Conservation (phyloP, 2,888 invertebrate species). For the Limenitis camilla region DNA sequence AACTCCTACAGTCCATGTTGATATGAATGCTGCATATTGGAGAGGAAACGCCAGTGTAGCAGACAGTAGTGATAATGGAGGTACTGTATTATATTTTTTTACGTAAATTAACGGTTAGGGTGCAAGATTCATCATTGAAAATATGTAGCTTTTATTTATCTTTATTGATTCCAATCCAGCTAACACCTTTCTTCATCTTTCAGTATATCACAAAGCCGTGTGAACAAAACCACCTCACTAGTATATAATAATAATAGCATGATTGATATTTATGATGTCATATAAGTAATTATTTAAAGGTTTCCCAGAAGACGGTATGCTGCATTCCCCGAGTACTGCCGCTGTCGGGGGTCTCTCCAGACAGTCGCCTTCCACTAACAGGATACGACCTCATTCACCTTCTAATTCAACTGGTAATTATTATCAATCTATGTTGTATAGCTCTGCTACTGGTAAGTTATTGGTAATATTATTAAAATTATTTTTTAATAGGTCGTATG, state of each 20-base stretch:
- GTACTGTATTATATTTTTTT: slow-evolving; percentile 32
- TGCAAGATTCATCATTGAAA: too few relatives aligned
- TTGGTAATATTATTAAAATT: not conserved
- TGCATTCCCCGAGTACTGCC: slow-evolving; percentile 61
- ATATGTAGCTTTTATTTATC: too few relatives aligned
- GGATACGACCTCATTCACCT: slow-evolving; percentile 52
- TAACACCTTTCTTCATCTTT: slow-evolving; percentile 36
- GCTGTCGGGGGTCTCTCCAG: slow-evolving; percentile 49
- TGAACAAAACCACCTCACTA: not conserved
- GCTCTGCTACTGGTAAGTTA: too few relatives aligned
- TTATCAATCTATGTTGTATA: too few relatives aligned
- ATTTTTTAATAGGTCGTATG: slow-evolving; percentile 42
- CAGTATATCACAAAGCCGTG: not conserved
- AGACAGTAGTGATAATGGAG: slow-evolving; percentile 69
- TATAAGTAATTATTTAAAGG: slow-evolving; percentile 34
- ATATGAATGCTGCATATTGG: slow-evolving; percentile 62
- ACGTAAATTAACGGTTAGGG: too few relatives aligned
- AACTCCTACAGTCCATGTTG: slow-evolving; percentile 63
- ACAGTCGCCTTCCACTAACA: slow-evolving; percentile 45
- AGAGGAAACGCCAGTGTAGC: slow-evolving; percentile 62
- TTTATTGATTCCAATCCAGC: too few relatives aligned
- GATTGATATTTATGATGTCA: not conserved
- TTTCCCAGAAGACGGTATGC: slow-evolving; percentile 65
- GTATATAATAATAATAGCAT: not conserved
- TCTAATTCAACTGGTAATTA: slow-evolving; percentile 51